These are phyloP conservation scores for Saiga tatarica DNA, from an alignment of 2,113 vertebrate genomes.

Conservation along the genomic window DNA sequence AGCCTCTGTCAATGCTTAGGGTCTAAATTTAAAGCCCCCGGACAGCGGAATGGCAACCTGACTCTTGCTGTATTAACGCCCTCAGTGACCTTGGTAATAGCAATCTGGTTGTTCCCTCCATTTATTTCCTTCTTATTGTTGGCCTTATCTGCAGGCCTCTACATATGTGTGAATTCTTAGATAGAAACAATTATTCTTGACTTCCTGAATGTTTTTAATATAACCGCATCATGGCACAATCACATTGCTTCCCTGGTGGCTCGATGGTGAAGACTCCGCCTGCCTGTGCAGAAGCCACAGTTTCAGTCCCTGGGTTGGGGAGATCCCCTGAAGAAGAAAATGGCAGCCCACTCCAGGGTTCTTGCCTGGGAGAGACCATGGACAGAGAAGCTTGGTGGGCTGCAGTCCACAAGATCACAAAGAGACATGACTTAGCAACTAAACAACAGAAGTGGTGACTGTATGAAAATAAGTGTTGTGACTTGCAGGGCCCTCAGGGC, in stretches of 20 bases:
- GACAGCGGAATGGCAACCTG: not conserved
- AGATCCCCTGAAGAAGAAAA: not conserved
- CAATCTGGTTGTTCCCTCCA: not conserved
- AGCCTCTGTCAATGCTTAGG: not conserved
- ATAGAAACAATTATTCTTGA: not conserved
- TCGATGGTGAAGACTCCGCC: not conserved
- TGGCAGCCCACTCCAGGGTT: not conserved
- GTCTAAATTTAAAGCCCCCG: not conserved
- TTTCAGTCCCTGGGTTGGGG: not conserved
- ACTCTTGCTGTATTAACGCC: not conserved
- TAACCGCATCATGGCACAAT: not conserved
- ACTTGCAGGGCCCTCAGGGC: not conserved
- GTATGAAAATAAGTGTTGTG: not conserved
- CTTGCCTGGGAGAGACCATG: not conserved
- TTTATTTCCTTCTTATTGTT: not conserved
- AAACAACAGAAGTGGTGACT: not conserved
- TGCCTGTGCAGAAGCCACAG: not conserved
- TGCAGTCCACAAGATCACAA: not conserved
- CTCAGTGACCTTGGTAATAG: not conserved
- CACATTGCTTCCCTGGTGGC: not conserved
- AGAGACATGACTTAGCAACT: not conserved
- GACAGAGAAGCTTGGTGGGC: not conserved
- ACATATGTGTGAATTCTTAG: not conserved
- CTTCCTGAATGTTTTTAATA: not conserved
- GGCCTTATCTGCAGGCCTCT: not conserved